Evolutionary conservation across 2,888 invertebrate species (phyloP).

Genomic region (Alcis repandata): DNA sequence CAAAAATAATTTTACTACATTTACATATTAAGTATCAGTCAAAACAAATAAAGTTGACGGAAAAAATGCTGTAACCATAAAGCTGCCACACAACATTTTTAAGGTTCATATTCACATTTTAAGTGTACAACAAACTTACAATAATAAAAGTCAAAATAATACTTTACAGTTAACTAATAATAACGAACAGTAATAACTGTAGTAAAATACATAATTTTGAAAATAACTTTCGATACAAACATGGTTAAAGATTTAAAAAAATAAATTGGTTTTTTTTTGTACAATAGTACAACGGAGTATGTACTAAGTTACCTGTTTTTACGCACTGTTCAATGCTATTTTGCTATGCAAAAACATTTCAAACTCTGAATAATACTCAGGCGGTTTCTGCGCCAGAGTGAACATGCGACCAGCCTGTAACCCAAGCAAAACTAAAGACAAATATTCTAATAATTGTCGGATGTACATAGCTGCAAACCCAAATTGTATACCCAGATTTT

Average conservation of each 20-base stretch:
- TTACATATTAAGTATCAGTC: no score
- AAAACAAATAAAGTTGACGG: not conserved
- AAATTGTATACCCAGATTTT: no score
- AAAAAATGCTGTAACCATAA: not conserved
- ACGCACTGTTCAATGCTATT: not conserved
- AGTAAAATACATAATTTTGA: conserved; percentile 3
- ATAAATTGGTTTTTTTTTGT: conserved; percentile 7
- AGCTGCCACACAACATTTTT: not conserved
- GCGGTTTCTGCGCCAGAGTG: not conserved
- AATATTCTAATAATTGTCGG: no score
- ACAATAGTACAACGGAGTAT: not conserved
- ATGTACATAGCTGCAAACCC: no score
- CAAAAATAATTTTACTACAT: not conserved
- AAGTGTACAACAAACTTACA: not conserved
- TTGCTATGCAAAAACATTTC: not conserved
- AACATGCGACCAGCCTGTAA: not conserved
- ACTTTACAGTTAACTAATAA: conserved; percentile 4
- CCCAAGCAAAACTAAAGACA: no score
- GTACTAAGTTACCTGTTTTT: not conserved
- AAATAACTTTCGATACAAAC: not conserved
- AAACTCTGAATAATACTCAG: not conserved
- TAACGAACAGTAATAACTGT: conserved; percentile 1
- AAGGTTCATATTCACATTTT: not conserved
- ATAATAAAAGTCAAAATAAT: conserved; percentile 4
- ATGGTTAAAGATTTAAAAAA: not conserved